Evolutionary conservation across 2,888 invertebrate genomes (phyloP).

Genomic region (Penaeus monodon): DNA sequence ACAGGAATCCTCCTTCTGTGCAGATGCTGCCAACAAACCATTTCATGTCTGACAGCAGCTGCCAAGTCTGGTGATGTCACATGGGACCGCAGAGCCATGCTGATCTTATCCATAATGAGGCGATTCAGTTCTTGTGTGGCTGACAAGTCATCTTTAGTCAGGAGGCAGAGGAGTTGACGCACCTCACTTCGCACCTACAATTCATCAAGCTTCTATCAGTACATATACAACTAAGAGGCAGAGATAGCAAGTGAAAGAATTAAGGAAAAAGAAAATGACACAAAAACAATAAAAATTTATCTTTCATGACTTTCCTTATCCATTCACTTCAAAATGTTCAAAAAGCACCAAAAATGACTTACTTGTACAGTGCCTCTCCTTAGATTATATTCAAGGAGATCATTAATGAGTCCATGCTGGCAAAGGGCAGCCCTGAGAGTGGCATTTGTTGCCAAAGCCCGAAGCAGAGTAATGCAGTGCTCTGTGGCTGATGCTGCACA

Average conservation of each 20-base stretch:
- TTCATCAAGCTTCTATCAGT: constrained; percentile 31
- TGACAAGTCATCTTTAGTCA: constrained; percentile 87
- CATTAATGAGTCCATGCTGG: constrained; percentile 87
- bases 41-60: constrained; percentile 87
- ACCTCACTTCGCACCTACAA: constrained; percentile 87
- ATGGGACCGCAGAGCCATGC: constrained; percentile 75
- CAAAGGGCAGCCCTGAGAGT: constrained; percentile 83
- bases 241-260: neutral
- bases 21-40: constrained; percentile 87
- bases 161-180: constrained; percentile 85
- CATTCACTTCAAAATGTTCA: neutral
- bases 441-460: constrained; percentile 87
- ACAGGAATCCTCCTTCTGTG: constrained; percentile 92
- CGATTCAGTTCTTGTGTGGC: constrained; percentile 88
- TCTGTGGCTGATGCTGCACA: constrained; percentile 88
- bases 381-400: constrained; percentile 90
- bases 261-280: neutral
- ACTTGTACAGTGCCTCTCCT: constrained; percentile 84
- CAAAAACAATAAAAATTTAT: neutral
- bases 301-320: too few relatives aligned
- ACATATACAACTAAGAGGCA: neutral
- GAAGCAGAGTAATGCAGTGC: constrained; percentile 90
- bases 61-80: constrained; percentile 82
- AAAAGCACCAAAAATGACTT: neutral
- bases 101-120: constrained; percentile 84